Percentiles rank a stretch among this genome's conserved stretches.
Conservation (phyloP, 2,888 invertebrate genomes). For the Lumbricus terrestris region DNA sequence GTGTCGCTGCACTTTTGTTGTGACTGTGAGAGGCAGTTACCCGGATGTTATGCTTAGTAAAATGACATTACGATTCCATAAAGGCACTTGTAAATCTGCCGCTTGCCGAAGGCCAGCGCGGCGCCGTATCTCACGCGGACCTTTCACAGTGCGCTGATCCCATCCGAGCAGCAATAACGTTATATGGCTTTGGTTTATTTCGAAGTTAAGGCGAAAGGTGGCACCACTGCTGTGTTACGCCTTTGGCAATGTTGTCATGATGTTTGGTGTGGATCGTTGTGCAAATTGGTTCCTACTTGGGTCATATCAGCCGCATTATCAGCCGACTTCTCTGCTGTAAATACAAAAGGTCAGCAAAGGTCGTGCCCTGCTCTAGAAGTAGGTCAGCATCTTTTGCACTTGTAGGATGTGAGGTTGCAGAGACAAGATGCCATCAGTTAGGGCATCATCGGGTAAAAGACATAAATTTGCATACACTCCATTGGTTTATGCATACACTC, state of each 20-base stretch:
- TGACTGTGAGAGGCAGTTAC: not conserved
- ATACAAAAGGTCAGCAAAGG: not conserved
- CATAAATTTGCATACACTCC: not conserved
- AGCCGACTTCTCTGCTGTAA: not conserved
- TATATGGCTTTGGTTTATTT: conserved; percentile 3
- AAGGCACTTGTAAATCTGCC: not conserved
- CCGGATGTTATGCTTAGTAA: not conserved
- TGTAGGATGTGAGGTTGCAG: not conserved
- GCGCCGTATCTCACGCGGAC: not conserved
- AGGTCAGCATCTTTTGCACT: not conserved
- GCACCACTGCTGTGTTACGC: not conserved
- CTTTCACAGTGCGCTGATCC: not conserved
- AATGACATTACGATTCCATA: not conserved
- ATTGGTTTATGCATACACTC: not conserved
- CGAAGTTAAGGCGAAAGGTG: not conserved
- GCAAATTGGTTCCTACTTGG: not conserved
- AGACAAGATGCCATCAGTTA: not conserved
- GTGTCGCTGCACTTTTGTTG: not conserved
- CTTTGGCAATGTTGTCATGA: not conserved
- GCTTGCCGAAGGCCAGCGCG: not conserved
- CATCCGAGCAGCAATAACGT: not conserved
- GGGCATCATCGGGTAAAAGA: not conserved
- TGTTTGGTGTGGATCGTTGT: not conserved
- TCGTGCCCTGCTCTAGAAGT: not conserved
- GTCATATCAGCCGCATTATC: not conserved